These are phyloP conservation scores for Trichechus manatus DNA, from an alignment of 2,113 vertebrate genomes.

Conservation along the genomic window DNA sequence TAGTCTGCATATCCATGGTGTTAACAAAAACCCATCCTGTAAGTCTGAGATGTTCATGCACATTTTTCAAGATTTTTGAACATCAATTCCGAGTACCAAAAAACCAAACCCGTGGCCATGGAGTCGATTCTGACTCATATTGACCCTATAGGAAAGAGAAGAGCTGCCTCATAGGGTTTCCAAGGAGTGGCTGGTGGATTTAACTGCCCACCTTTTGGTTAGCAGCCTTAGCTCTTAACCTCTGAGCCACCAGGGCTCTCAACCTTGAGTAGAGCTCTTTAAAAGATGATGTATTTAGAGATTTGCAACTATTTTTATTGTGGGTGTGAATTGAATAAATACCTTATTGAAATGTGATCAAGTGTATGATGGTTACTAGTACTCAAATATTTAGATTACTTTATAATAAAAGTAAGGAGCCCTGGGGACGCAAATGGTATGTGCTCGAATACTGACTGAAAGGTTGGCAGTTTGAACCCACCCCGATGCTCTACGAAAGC, in stretches of 20 bases:
- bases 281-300: neutral
- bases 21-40: neutral
- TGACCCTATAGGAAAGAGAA: too few relatives aligned
- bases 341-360: neutral
- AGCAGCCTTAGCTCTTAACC: too few relatives aligned
- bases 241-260: too few relatives aligned
- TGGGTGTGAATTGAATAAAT: neutral
- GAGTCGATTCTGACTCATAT: too few relatives aligned
- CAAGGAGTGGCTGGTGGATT: too few relatives aligned
- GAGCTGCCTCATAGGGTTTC: too few relatives aligned
- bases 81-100: neutral
- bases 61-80: slow-evolving; percentile 47
- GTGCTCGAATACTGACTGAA: too few relatives aligned
- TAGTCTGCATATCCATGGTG: neutral
- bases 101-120: too few relatives aligned
- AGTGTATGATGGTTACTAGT: neutral
- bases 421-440: neutral
- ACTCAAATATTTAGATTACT: neutral
- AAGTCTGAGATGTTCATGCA: neutral
- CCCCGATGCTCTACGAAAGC: too few relatives aligned
- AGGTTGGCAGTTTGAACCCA: too few relatives aligned
- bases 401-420: neutral
- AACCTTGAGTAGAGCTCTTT: neutral
- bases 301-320: neutral
- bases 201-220: too few relatives aligned